Base-by-base conservation (phyloP, 2,888 invertebrate species). In the Lasioglossum villosulum region DNA sequence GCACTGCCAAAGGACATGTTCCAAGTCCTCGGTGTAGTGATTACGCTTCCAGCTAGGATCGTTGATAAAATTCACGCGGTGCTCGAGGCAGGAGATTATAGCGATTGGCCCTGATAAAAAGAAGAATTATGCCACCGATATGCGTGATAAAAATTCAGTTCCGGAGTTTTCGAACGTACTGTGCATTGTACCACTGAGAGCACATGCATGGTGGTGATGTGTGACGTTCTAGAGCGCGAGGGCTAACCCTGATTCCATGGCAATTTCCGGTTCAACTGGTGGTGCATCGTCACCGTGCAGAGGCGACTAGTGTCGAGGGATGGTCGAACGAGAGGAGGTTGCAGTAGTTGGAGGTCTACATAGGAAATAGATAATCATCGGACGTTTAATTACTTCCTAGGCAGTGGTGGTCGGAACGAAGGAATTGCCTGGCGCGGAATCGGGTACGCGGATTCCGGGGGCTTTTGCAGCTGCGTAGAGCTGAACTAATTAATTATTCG, bases 281-380 rank as follows among this genome's bases (percentile, higher is more conserved):
- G 86, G 80, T 63, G 87, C 88, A 88, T 90, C 88, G 86, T 90
- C 90, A 92, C 90, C 89, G 90, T 90, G 84, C 79, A 77, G 90
- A 90, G 88, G 82, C 86, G 86, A 66, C 74, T 72, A 78, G 76
- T 27, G 73, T 75, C 74, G 66, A 59, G 81, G 75, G 42, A 59
- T 23, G 83, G 37, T 14, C 48, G 34, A 70, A 66, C 39, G 37
- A 30, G 37, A 30, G 82, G 63, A 63, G 66, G 59, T 42, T 71
- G 70, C 39, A 23, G 48, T 63, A 72, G 76, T 37, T 30, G 78
- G 75, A 66, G 80, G 70, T 81, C 85, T 77, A 75, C 63, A 81
- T 83, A 87, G 91, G 91, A 91, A 91, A 92, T 91, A 90, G 92
- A 91, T 91, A 91, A 91, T 91, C 90, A 90, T 91, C 89, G 90